These are phyloP conservation scores for Eutolmus rufibarbis DNA, from an alignment of 2,888 invertebrate genomes.

Conservation along the genomic window DNA sequence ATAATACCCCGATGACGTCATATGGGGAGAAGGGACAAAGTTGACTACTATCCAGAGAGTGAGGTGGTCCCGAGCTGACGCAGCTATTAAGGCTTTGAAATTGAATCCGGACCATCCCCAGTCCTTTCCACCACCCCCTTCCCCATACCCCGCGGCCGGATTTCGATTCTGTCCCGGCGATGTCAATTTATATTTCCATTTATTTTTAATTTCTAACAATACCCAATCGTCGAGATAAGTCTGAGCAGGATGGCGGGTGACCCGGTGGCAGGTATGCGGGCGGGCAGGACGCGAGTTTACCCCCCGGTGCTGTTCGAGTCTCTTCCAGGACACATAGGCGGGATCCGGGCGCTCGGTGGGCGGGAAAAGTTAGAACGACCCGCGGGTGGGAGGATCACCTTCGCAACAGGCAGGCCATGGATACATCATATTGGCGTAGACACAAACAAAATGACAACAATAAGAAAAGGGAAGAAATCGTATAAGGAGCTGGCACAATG, in stretches of 20 bases:
- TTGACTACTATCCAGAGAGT: neutral
- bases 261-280: neutral
- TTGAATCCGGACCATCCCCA: neutral
- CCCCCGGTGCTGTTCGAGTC: neutral
- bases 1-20: neutral
- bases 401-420: conserved; percentile 4
- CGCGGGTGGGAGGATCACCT: neutral
- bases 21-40: neutral
- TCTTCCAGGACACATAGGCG: neutral
- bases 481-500: conserved; percentile 7
- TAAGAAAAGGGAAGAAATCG: conserved; percentile 1
- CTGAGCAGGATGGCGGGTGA: neutral
- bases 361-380: neutral
- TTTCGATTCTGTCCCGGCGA: neutral
- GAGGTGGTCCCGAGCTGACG: neutral
- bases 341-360: neutral
- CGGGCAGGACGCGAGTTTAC: neutral
- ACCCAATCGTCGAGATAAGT: neutral
- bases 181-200: conserved; percentile 3
- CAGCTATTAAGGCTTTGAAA: neutral
- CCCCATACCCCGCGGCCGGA: neutral
- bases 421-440: neutral
- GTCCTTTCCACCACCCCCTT: neutral
- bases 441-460: conserved; percentile 19
- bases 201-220: conserved; percentile 19